Evolutionary conservation across 2,888 invertebrate species (phyloP).

Genomic region (Antheraea yamamai): DNA sequence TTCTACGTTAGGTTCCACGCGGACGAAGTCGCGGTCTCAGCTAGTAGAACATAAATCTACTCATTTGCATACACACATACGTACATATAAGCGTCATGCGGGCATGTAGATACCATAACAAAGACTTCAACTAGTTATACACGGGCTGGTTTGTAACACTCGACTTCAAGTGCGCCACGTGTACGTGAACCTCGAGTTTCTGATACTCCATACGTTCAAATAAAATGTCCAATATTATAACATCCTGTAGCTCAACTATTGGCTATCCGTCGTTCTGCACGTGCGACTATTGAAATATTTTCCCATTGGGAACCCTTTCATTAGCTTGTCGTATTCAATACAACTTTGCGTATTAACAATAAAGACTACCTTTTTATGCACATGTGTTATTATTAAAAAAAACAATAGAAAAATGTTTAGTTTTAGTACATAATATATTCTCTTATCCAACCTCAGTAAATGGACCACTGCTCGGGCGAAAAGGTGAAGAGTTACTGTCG

Average conservation of each 20-base stretch:
- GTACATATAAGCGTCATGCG: no score
- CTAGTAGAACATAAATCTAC: no score
- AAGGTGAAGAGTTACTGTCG: no score
- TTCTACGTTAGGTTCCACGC: no score
- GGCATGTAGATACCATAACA: no score
- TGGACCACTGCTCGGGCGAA: no score
- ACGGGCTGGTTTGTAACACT: no score
- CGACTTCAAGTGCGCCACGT: no score
- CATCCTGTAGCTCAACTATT: background rate
- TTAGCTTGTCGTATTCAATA: constrained; percentile 1
- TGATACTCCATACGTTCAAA: background rate
- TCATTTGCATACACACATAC: no score
- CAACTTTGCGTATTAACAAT: constrained; percentile 3
- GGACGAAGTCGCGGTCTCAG: no score
- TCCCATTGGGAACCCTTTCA: constrained; percentile 41
- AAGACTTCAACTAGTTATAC: no score
- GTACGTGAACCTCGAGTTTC: background rate
- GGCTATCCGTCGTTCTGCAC: constrained; percentile 10
- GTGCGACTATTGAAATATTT: constrained; percentile 16
- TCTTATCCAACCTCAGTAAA: no score
- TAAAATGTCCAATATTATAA: background rate
- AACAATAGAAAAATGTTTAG: background rate
- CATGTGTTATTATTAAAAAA: background rate
- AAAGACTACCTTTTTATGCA: background rate
- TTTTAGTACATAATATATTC: background rate